Conservation (phyloP, 2,888 invertebrate genomes). For the Acronicta alni region DNA sequence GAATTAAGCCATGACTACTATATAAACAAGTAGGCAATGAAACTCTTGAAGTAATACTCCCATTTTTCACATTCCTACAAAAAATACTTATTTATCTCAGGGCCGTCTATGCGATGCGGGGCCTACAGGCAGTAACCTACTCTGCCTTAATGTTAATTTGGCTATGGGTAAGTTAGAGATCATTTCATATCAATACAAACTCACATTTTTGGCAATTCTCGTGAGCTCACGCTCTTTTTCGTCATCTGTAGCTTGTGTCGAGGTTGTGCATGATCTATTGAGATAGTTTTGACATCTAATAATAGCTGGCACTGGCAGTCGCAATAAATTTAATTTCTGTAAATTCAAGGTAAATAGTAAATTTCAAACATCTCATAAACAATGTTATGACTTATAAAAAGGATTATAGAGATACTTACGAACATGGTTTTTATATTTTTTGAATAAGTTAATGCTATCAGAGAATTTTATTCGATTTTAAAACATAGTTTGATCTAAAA, state of each 20-base stretch:
- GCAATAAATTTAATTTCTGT: slow-evolving; percentile 59
- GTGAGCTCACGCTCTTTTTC: slow-evolving; percentile 82
- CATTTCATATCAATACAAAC: slow-evolving; percentile 27
- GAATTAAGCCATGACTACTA: no score
- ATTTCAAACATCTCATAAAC: no score
- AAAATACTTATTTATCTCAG: no score
- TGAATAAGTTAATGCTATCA: background rate
- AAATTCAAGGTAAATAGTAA: slow-evolving; percentile 35
- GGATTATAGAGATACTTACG: slow-evolving; percentile 44
- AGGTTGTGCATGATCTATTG: slow-evolving; percentile 55
- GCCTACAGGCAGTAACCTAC: no score
- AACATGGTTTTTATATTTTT: slow-evolving; percentile 40
- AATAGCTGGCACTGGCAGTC: slow-evolving; percentile 38
- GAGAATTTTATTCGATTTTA: background rate
- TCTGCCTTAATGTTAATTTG: no score
- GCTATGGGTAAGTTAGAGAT: no score
- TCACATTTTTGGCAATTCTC: slow-evolving; percentile 77
- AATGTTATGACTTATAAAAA: no score
- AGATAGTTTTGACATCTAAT: slow-evolving; percentile 30
- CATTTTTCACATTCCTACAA: no score
- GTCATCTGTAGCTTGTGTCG: slow-evolving; percentile 64
- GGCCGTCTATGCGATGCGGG: no score
- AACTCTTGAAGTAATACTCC: no score
- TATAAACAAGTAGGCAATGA: no score
- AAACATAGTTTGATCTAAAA: no score